These are phyloP conservation scores for Thereva nobilitata DNA, from an alignment of 2,888 invertebrate genomes.

Conservation along the genomic window DNA sequence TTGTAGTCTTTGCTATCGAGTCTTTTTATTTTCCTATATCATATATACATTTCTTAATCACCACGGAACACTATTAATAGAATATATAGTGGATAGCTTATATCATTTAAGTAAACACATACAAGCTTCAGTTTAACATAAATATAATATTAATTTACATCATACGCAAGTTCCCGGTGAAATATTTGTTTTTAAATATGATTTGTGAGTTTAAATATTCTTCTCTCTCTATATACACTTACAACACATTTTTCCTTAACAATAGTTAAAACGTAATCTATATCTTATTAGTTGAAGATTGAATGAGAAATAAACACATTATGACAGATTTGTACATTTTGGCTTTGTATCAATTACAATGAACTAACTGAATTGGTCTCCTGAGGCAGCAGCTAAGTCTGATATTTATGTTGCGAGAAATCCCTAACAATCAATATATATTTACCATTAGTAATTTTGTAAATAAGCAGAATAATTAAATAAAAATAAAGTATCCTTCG, in stretches of 20 bases:
- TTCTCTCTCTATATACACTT: too few species aligned
- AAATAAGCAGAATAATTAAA: neutral
- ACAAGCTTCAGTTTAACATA: too few species aligned
- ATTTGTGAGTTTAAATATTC: too few species aligned
- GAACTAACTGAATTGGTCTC: slow-evolving; percentile 29
- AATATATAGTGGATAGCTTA: slow-evolving; percentile 12
- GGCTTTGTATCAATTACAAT: slow-evolving; percentile 25
- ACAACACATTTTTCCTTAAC: slow-evolving; percentile 18
- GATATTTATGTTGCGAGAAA: neutral
- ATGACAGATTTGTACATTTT: slow-evolving; percentile 28
- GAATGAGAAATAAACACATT: slow-evolving; percentile 29
- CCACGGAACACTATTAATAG: slow-evolving; percentile 20
- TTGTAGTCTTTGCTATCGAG: slow-evolving; percentile 41
- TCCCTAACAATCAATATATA: too few species aligned
- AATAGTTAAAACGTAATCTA: slow-evolving; percentile 10
- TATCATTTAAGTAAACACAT: neutral
- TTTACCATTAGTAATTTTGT: slow-evolving; percentile 1
- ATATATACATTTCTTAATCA: slow-evolving; percentile 2
- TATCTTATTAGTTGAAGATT: slow-evolving; percentile 26
- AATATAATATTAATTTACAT: too few species aligned
- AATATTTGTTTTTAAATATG: too few species aligned
- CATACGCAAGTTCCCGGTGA: too few species aligned
- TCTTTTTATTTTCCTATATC: slow-evolving; percentile 5
- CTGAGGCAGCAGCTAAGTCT: slow-evolving; percentile 3
- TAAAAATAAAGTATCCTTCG: neutral